Conservation (phyloP, 2,888 invertebrate species). For the Leuctra nigra region DNA sequence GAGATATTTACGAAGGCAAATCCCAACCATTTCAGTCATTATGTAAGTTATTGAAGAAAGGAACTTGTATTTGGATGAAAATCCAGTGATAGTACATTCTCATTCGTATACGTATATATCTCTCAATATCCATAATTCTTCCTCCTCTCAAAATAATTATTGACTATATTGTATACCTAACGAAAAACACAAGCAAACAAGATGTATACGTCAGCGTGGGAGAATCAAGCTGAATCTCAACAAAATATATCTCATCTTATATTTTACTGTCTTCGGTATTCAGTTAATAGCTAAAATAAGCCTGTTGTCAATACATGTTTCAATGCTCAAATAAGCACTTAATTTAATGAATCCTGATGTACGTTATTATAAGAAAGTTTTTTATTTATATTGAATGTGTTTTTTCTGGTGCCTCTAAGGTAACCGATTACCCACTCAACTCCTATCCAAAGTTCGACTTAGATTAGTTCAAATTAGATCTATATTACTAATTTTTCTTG, state of each 20-base stretch:
- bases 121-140: conserved; percentile 29
- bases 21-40: conserved; percentile 14
- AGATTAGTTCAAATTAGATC: too few relatives aligned
- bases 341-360: too few relatives aligned
- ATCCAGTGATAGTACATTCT: conserved; percentile 17
- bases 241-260: conserved; percentile 68
- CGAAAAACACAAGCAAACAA: conserved; percentile 49
- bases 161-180: conserved; percentile 31
- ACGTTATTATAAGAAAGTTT: conserved; percentile 15
- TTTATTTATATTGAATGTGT: background rate
- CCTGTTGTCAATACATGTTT: conserved; percentile 18
- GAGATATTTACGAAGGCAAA: conserved; percentile 13
- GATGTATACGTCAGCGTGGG: conserved; percentile 71
- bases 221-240: conserved; percentile 57
- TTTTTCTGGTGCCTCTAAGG: too few relatives aligned
- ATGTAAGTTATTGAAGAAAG: background rate
- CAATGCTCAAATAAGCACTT: conserved; percentile 18
- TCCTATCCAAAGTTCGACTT: too few relatives aligned
- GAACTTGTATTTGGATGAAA: background rate
- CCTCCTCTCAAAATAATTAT: conserved; percentile 24
- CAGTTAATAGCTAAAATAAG: conserved; percentile 79
- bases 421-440: too few relatives aligned
- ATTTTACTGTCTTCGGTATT: conserved; percentile 52
- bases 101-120: conserved; percentile 30
- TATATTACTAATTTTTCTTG: too few relatives aligned